Conservation (phyloP, 2,797 vertebrate genomes). For the Galagoides demidoff region DNA sequence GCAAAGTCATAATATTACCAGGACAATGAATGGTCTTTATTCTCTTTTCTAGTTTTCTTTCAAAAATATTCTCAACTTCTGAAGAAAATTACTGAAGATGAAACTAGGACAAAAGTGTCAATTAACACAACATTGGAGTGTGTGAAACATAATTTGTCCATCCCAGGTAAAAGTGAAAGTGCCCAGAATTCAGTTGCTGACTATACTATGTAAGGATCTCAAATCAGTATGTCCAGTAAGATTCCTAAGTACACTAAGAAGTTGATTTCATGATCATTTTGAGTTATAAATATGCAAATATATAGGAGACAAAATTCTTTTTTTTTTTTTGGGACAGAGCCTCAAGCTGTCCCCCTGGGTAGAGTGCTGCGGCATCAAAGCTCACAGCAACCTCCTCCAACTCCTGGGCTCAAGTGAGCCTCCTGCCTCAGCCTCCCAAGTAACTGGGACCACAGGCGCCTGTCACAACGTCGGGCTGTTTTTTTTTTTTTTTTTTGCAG, state of each 20-base stretch:
- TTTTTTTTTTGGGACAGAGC: too few relatives aligned
- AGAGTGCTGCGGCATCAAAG: too few relatives aligned
- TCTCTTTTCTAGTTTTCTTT: conserved; percentile 68
- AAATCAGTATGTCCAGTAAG: background rate
- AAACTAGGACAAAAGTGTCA: background rate
- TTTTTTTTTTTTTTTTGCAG: too few relatives aligned
- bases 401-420: too few relatives aligned
- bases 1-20: background rate
- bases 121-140: conserved; percentile 5
- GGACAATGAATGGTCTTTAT: conserved; percentile 17
- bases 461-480: too few relatives aligned
- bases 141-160: background rate
- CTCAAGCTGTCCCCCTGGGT: too few relatives aligned
- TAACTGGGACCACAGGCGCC: too few relatives aligned
- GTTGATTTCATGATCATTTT: background rate
- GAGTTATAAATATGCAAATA: background rate
- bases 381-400: too few relatives aligned
- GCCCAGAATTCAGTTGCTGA: background rate
- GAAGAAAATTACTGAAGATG: conserved; percentile 20
- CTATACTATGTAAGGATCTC: background rate
- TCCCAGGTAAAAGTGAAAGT: conserved; percentile 60
- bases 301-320: background rate
- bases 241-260: background rate
- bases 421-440: too few relatives aligned
- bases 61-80: conserved; percentile 63